Percentiles rank a stretch among this genome's conserved stretches.
Conservation (phyloP, 2,113 vertebrate species). For the Antechinus flavipes region DNA sequence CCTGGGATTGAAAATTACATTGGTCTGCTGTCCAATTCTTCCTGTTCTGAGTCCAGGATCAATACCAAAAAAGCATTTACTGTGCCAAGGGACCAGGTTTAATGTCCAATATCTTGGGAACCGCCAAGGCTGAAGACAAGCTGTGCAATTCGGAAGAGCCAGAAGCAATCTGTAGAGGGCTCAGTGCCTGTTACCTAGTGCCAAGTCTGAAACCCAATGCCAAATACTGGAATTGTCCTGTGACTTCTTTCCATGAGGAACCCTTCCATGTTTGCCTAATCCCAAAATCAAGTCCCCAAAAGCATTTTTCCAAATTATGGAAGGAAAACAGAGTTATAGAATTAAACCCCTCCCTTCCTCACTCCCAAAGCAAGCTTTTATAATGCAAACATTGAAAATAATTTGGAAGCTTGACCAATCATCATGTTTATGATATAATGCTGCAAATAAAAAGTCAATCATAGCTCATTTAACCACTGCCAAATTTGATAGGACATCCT, state of each 20-base stretch:
- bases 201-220: slow-evolving; percentile 1
- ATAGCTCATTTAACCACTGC: slow-evolving; percentile 13
- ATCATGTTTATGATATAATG: slow-evolving; percentile 50
- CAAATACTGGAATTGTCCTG: slow-evolving; percentile 42
- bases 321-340: slow-evolving; percentile 44
- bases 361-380: slow-evolving; percentile 50
- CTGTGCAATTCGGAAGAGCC: slow-evolving; percentile 45
- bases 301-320: background rate
- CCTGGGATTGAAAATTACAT: slow-evolving; percentile 37
- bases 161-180: slow-evolving; percentile 40
- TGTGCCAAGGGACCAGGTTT: slow-evolving; percentile 56
- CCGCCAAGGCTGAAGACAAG: slow-evolving; percentile 50
- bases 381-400: slow-evolving; percentile 50
- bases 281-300: slow-evolving; percentile 1
- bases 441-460: slow-evolving; percentile 52
- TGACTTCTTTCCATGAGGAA: slow-evolving; percentile 10
- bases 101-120: slow-evolving; percentile 60
- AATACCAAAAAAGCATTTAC: slow-evolving; percentile 42
- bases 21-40: slow-evolving; percentile 30
- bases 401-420: slow-evolving; percentile 48
- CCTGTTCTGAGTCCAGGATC: slow-evolving; percentile 41
- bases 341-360: background rate
- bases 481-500: slow-evolving; percentile 30
- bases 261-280: slow-evolving; percentile 24
- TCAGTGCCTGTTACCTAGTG: slow-evolving; percentile 39